phyloP scores from a whole-genome alignment of 2,888 invertebrate species.

The Pocota personata region DNA sequence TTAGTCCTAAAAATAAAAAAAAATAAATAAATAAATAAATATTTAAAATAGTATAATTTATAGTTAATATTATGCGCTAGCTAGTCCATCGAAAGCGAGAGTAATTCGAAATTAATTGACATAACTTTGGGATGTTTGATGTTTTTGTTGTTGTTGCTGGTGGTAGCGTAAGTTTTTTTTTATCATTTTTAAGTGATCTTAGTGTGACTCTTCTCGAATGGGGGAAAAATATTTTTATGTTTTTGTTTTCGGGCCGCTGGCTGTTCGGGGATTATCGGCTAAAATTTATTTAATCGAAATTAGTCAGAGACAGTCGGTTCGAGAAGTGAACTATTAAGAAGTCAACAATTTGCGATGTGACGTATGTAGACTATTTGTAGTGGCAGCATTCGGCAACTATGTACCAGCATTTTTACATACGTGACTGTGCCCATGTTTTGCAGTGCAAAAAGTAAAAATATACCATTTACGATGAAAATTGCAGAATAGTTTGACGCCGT shows the following conservation, averaged over 20 bases:
- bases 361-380: neutral
- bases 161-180: neutral
- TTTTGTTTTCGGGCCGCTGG: neutral
- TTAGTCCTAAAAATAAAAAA: neutral
- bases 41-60: neutral
- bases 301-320: neutral
- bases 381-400: constrained; percentile 7
- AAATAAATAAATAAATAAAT: neutral
- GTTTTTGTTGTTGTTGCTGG: neutral
- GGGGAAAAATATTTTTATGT: constrained; percentile 2
- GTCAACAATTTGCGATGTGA: neutral
- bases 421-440: constrained; percentile 37
- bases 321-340: neutral
- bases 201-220: constrained; percentile 25
- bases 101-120: constrained; percentile 48
- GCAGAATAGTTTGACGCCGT: constrained; percentile 19
- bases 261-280: neutral
- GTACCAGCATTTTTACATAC: constrained; percentile 20
- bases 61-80: neutral
- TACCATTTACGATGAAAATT: neutral
- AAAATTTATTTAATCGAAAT: neutral
- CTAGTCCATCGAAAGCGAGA: constrained; percentile 30
- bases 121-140: constrained; percentile 17
- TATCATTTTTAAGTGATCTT: constrained; percentile 26
- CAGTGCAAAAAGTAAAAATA: neutral